Conservation (phyloP, 2,888 invertebrate species). For the Pycnomerus fuliginosus region DNA sequence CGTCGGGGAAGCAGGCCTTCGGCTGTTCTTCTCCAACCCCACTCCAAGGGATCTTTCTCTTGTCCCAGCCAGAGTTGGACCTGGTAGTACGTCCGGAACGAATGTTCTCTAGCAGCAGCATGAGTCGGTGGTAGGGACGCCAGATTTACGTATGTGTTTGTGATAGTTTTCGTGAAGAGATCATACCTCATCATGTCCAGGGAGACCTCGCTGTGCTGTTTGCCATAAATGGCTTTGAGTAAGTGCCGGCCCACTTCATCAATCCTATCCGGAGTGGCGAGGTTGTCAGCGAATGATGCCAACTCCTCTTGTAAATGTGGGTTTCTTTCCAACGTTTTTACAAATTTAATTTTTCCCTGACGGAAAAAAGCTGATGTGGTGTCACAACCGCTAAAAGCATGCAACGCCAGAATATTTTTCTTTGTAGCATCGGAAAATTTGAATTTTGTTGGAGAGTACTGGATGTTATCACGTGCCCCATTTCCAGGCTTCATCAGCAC, state of each 20-base stretch:
- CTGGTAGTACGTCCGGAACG: conserved; percentile 28
- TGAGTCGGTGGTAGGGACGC: conserved; percentile 20
- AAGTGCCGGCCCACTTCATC: neutral
- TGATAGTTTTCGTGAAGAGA: conserved; percentile 23
- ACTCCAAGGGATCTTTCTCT: too few species aligned
- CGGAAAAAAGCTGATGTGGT: conserved; percentile 34
- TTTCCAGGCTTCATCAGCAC: conserved; percentile 23
- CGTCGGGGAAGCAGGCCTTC: too few species aligned
- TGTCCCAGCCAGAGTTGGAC: too few species aligned
- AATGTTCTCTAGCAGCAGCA: conserved; percentile 30
- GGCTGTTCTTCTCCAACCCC: too few species aligned
- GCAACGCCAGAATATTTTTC: conserved; percentile 33
- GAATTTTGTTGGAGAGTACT: conserved; percentile 29
- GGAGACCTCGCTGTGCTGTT: conserved; percentile 18
- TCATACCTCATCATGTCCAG: conserved; percentile 23
- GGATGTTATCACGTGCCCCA: conserved; percentile 23
- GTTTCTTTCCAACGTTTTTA: conserved; percentile 27
- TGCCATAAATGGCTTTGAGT: neutral
- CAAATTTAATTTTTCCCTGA: conserved; percentile 31
- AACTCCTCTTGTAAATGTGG: conserved; percentile 26
- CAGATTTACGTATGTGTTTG: conserved; percentile 26
- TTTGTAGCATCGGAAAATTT: conserved; percentile 23
- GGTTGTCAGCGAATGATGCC: conserved; percentile 11
- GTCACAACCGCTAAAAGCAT: conserved; percentile 35
- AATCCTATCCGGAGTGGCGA: neutral